Base-by-base conservation (phyloP, 2,797 vertebrate genomes). In the Myotis daubentonii region DNA sequence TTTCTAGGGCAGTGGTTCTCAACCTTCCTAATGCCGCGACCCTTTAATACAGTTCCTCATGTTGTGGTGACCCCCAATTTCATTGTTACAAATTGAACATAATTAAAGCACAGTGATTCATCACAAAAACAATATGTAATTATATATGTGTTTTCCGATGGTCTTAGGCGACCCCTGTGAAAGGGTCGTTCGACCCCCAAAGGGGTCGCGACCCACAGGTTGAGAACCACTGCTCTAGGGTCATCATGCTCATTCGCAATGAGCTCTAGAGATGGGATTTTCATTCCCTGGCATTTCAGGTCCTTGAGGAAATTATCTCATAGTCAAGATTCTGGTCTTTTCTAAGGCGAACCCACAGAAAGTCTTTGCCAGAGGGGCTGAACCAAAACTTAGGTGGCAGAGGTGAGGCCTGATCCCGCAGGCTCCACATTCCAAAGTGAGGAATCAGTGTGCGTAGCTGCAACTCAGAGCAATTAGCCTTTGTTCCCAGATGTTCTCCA, bases 381-480 rank as follows among this genome's bases (percentile, higher is more conserved):
- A 49, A 62, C 53, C 47, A 33, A 66, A 83, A 51, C 23, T 51
- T 17, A 57, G 75, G 68, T 5, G 17, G 76, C 49, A n/a, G 28
- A 89, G 74, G 20, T 51, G n/a, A 91, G 79, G 22, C 72, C 92
- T 80, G 65, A 51, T 55, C 47, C 2, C 22, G 65, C 36, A 47
- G 89, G 17, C 28, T 94, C 81, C 91, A 93, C 47, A 1, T 96
- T 96, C 94, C 87, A 51, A 72, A 22, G 90, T 89, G 85, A 93
- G 96, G 96, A 96, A 97, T 96, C 95, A 95, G 71, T 94, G 95
- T 60, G 96, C 89, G 94, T 94, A 95, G 96, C 97, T 92, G 91
- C 90, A 16, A 96, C 96, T 93, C 93, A 94, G 85, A 91, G 97
- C 96, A 98, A 98, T 97, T 98, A 96, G 94, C 97, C 94, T 97